These are phyloP conservation scores for Sphenodon punctatus DNA, from an alignment of 2,797 vertebrate genomes.

Conservation along the genomic window DNA sequence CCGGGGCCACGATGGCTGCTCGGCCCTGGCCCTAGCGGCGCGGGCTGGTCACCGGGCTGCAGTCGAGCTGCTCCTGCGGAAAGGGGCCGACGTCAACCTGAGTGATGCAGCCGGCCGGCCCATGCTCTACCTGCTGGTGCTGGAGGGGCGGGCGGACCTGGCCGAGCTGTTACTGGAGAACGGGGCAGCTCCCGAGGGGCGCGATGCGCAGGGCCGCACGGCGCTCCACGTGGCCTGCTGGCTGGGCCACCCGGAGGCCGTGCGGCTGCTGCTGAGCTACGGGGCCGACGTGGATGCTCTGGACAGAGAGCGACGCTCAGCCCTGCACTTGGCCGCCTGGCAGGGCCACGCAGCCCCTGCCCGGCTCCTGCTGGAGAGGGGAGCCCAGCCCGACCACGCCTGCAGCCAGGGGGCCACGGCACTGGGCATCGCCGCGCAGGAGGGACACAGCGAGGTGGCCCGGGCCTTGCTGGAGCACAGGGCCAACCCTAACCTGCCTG, in stretches of 20 bases:
- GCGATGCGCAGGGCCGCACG: conserved; percentile 80
- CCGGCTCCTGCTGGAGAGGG: conserved; percentile 68
- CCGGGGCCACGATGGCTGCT: conserved; percentile 79
- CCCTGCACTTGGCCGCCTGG: conserved; percentile 84
- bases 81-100: conserved; percentile 79
- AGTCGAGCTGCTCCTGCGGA: conserved; percentile 79
- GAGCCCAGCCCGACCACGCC: conserved; percentile 71
- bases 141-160: conserved; percentile 75
- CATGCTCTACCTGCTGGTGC: conserved; percentile 81
- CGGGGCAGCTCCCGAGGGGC: conserved; percentile 78
- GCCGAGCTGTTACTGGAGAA: conserved; percentile 79
- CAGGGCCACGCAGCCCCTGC: conserved; percentile 73
- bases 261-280: conserved; percentile 73
- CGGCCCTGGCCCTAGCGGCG: conserved; percentile 74
- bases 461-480: conserved; percentile 78
- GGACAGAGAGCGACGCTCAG: conserved; percentile 78
- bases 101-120: conserved; percentile 81
- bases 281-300: conserved; percentile 79
- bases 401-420: conserved; percentile 83
- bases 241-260: conserved; percentile 75
- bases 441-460: conserved; percentile 78
- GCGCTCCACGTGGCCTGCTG: conserved; percentile 83
- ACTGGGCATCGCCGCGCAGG: conserved; percentile 82
- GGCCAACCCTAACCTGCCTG: conserved; percentile 77
- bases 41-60: conserved; percentile 75